Base-by-base conservation (phyloP, 2,888 invertebrate genomes). In the Drosophila stalkeri region DNA sequence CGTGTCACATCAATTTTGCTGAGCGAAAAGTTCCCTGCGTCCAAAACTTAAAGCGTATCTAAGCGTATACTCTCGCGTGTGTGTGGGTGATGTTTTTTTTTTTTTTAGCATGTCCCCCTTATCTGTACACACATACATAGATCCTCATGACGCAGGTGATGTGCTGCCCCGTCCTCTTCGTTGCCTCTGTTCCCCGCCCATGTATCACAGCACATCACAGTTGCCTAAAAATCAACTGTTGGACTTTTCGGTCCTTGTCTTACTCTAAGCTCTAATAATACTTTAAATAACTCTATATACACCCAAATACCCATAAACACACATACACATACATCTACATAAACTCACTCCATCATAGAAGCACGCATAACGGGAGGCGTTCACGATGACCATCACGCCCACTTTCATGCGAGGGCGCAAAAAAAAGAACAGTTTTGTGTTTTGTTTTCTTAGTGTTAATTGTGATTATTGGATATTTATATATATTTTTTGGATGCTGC, bases 1-100 rank as follows among this genome's bases (percentile, higher is more conserved):
- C 89, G 92, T 93, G 93, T 93, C 93, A 93, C 93, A 93, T 93
- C 90, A 93, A 92, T 93, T 93, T 93, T 93, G 93, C 91, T 93
- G 93, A 93, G 93, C 92, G 93, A 90, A 91, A 90, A 92, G 91
- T 93, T 91, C 93, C 93, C 93, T 93, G 92, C 91, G 83, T 83
- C 76, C 64, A n/a, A 23, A 27, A 31, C 43, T 65, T 20, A 68
- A 18, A 14, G 8, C 47, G n/a, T 51, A 37, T 60, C 27, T 64
- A 44, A 47, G 47, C 41, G 54, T 47, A 51, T 57, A 27, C 31
- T 57, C 9, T 55, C 23, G 44, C 39, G 46, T 66, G 69, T 72
- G 64, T 73, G 49, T 49, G 31, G n/a, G n/a, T n/a, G n/a, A n/a
- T n/a, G n/a, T n/a, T 23, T 2, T 3, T 23, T 27, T 51, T 31